Evolutionary conservation across 2,888 invertebrate species (phyloP).

Genomic region (Lasius platythorax): DNA sequence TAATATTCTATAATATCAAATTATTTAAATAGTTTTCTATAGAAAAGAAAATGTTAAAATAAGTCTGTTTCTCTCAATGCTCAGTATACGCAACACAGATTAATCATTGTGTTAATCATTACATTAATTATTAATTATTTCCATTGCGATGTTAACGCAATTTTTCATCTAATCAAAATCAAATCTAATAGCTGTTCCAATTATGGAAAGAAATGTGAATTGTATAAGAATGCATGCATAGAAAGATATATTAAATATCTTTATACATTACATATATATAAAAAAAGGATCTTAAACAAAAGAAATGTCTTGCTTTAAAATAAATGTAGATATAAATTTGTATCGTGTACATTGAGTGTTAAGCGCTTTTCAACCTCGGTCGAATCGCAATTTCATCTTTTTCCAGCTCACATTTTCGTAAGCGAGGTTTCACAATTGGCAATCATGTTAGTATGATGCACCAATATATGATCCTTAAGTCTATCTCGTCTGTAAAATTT

Average conservation of each 20-base stretch:
- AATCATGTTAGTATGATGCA: constrained; percentile 52
- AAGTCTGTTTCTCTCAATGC: background rate
- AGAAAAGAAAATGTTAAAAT: background rate
- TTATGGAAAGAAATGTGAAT: background rate
- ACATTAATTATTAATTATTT: too few species aligned
- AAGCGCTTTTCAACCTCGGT: background rate
- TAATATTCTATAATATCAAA: background rate
- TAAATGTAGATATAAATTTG: background rate
- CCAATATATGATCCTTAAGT: constrained; percentile 69
- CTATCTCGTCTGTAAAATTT: constrained; percentile 77
- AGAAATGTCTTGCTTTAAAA: background rate
- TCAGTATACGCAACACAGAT: background rate
- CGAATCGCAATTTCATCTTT: background rate
- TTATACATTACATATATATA: too few species aligned
- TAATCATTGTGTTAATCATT: too few species aligned
- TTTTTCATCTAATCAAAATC: background rate
- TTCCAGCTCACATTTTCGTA: background rate
- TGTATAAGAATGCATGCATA: background rate
- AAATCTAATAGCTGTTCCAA: background rate
- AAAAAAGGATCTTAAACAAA: background rate
- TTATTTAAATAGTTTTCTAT: background rate
- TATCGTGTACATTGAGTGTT: background rate
- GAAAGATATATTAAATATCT: background rate
- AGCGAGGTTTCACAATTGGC: background rate
- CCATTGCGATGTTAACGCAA: too few species aligned